phyloP scores from a whole-genome alignment of 2,113 vertebrate species.

The Phrynosoma blainvillii region DNA sequence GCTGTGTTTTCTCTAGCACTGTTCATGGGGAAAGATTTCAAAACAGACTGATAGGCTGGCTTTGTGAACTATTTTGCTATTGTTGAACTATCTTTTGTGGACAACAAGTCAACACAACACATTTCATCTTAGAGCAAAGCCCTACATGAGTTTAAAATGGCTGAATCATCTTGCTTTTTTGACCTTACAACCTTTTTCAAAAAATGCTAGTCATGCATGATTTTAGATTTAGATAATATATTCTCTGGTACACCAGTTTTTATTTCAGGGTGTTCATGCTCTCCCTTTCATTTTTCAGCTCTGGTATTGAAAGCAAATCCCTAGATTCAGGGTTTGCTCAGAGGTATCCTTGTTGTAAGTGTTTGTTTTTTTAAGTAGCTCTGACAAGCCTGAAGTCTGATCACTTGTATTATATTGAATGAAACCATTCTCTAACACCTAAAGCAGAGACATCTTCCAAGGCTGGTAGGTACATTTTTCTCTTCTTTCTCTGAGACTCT shows the following conservation, averaged over 20 bases:
- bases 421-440: no score
- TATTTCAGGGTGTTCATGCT: not conserved
- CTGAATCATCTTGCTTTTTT: not conserved
- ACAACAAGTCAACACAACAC: not conserved
- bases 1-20: not conserved
- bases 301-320: no score
- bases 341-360: no score
- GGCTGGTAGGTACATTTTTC: no score
- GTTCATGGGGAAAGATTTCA: not conserved
- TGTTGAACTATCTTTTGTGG: not conserved
- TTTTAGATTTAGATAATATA: not conserved
- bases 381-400: no score
- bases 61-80: not conserved
- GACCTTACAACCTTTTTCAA: not conserved
- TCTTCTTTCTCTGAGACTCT: no score
- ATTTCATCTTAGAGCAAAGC: not conserved
- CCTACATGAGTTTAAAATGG: not conserved
- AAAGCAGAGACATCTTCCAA: no score
- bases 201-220: no score
- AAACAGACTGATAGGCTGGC: not conserved
- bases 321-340: no score
- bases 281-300: not conserved
- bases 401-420: no score
- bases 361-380: no score
- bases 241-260: not conserved